Conservation (phyloP, 2,113 vertebrate species). For the Pogonocichla stellata region DNA sequence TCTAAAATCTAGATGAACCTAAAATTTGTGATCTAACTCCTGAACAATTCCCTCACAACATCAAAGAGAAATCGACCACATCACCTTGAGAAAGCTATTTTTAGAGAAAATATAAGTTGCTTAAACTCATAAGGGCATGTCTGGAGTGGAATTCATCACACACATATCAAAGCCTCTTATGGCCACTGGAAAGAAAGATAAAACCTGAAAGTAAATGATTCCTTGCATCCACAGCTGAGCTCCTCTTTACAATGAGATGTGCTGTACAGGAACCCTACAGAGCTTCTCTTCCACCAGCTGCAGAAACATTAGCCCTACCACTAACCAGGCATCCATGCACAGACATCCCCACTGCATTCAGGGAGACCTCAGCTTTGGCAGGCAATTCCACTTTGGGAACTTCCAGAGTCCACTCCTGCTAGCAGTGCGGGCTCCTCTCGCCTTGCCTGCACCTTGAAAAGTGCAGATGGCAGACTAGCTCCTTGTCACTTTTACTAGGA, state of each 20-base stretch:
- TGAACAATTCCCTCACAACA: neutral
- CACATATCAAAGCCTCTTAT: neutral
- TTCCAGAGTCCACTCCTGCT: neutral
- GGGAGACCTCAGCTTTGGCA: neutral
- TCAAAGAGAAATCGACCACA: neutral
- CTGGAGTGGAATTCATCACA: neutral
- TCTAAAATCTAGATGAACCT: neutral
- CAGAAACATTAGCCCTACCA: neutral
- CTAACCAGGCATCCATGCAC: neutral
- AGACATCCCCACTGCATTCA: neutral
- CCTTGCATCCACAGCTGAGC: neutral
- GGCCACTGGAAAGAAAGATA: neutral
- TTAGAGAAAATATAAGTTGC: neutral
- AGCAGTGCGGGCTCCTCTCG: fast-evolving
- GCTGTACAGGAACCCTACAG: neutral
- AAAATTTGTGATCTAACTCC: neutral
- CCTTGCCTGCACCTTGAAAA: neutral
- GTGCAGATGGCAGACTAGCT: neutral
- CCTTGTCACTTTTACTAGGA: neutral
- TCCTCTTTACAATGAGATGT: neutral
- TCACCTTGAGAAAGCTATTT: neutral
- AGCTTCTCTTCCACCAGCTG: neutral
- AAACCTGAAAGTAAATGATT: neutral
- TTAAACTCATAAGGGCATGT: neutral
- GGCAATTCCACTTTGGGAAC: neutral